Evolutionary conservation across 2,797 vertebrate genomes (phyloP).

Genomic region (Silurus lanzhouensis): DNA sequence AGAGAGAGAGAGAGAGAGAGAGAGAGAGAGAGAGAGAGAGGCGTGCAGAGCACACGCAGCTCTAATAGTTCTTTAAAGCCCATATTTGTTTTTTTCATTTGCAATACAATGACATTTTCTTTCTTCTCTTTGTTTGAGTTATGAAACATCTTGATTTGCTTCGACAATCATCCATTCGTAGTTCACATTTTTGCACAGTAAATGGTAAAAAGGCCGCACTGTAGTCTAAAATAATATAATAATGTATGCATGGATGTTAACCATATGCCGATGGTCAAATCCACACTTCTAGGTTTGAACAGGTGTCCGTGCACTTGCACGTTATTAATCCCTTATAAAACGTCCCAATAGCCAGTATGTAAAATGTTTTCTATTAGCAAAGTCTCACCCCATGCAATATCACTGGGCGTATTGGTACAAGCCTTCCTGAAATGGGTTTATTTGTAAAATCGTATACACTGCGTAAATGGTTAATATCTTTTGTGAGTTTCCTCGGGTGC

Average conservation of each 20-base stretch:
- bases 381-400: background rate
- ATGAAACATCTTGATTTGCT: slow-evolving; percentile 3
- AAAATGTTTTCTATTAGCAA: background rate
- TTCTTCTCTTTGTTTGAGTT: background rate
- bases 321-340: background rate
- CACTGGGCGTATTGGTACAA: background rate
- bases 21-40: slow-evolving; percentile 14
- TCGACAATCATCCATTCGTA: slow-evolving; percentile 2
- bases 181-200: background rate
- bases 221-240: slow-evolving; percentile 2
- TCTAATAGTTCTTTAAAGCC: slow-evolving; percentile 28
- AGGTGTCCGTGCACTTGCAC: background rate
- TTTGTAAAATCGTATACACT: background rate
- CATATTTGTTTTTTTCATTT: slow-evolving; percentile 41
- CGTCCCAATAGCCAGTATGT: background rate
- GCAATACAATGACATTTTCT: slow-evolving; percentile 40
- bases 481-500: slow-evolving; percentile 27
- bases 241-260: background rate
- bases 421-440: background rate
- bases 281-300: background rate
- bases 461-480: slow-evolving; percentile 1
- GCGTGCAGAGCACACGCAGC: slow-evolving; percentile 61
- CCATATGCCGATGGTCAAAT: background rate
- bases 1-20: slow-evolving; percentile 71
- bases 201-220: background rate